Base-by-base conservation (phyloP, 2,113 vertebrate genomes). In the Calidris pygmaea region DNA sequence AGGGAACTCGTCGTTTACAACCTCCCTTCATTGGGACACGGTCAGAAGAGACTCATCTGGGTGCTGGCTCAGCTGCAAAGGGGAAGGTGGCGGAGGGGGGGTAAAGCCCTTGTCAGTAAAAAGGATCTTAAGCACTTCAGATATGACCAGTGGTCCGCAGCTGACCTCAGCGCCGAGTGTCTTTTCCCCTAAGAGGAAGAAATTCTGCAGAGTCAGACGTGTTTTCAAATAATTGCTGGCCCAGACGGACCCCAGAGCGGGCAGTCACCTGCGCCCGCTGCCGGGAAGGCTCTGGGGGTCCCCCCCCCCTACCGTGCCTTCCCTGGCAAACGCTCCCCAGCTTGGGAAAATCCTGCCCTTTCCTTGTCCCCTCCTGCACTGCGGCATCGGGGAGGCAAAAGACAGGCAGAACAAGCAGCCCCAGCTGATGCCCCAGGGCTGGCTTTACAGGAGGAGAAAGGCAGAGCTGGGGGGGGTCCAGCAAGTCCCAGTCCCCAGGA, bases 291-390 rank as follows among this genome's bases (percentile, higher is more conserved):
- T 43, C n/a, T 58, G 10, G 84, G 21, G 2, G 6, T 15, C n/a
- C 29, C 41, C 41, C 21, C n/a, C 43, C 43, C 43, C 6, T 14
- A 43, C 19, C 14, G 12, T 12, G 14, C 24, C 56, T 12, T 13
- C 0, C 0, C 39, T 6, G 20, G 19, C 45, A 21, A 79, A 53
- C 0, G 0, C 55, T 53, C 67, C 37, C 29, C 5, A 52, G 47
- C 6, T 27, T 9, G n/a, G 82, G 18, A 34, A 53, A 35, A 75
- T 10, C 3, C 0, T 8, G 11, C 3, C 43, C 30, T 37, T 55
- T 37, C 85, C 71, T 75, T 11, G 47, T 24, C 35, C 45, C 10
- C 5, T 60, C 67, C 55, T 9, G 15, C 8, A 5, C 50, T 37
- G 63, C 14, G 0, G 22, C 56, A 59, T 6, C 14, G 7, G 22